These are phyloP conservation scores for Drosophila bocki DNA, from an alignment of 1,140 invertebrate genomes.

Conservation along the genomic window DNA sequence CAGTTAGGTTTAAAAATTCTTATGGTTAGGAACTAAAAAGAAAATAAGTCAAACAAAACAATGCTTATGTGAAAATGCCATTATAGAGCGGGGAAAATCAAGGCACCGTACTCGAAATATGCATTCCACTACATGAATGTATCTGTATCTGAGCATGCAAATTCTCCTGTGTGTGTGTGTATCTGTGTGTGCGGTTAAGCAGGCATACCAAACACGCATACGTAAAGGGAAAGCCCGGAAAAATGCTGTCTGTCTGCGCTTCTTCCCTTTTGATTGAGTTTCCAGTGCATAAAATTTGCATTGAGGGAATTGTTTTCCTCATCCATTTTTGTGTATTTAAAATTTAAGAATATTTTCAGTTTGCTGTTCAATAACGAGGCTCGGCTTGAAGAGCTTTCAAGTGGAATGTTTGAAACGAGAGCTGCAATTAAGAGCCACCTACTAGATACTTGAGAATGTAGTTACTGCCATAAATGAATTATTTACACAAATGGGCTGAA, in stretches of 20 bases:
- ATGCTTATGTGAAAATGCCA: conserved; percentile 4
- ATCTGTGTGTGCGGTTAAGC: conserved; percentile 40
- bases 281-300: conserved; percentile 64
- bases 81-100: conserved; percentile 51
- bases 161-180: conserved; percentile 21
- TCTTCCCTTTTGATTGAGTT: conserved; percentile 46
- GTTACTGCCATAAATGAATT: conserved; percentile 30
- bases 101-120: conserved; percentile 45
- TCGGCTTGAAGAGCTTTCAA: conserved; percentile 15
- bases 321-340: conserved; percentile 28
- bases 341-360: conserved; percentile 26
- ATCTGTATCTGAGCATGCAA: conserved; percentile 18
- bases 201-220: conserved; percentile 51
- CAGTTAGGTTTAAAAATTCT: not conserved
- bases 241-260: conserved; percentile 27
- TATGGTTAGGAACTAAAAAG: conserved; percentile 13
- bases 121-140: conserved; percentile 17
- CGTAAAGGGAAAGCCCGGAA: conserved; percentile 18
- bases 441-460: conserved; percentile 15
- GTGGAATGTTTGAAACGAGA: conserved; percentile 34
- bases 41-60: conserved; percentile 8
- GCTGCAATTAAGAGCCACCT: conserved; percentile 26
- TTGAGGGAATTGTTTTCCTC: conserved; percentile 61
- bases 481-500: conserved; percentile 12
- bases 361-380: conserved; percentile 15